A percentile compares a stretch with the other conserved stretches of the same genome.
Evolutionary conservation across 2,797 vertebrate genomes (phyloP).

Genomic region (Propithecus perrieri): DNA sequence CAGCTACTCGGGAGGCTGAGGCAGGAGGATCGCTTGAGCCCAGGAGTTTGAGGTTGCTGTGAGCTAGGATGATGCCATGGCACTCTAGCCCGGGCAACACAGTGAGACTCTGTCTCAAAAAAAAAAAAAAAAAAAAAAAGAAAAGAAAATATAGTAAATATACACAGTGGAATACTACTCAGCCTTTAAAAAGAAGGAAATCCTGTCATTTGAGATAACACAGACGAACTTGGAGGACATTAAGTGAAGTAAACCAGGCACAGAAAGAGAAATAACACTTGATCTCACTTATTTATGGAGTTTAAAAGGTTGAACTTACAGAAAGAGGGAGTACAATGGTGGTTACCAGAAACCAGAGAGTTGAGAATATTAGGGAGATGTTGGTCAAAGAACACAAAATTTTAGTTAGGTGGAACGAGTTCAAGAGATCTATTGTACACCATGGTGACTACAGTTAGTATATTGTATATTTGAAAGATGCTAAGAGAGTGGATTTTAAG

Average conservation of each 20-base stretch:
- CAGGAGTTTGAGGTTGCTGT: too few relatives aligned
- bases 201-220: not conserved
- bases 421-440: not conserved
- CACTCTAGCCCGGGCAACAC: too few relatives aligned
- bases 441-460: not conserved
- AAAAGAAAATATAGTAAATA: not conserved
- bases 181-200: not conserved
- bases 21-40: too few relatives aligned
- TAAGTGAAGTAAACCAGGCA: not conserved
- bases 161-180: not conserved
- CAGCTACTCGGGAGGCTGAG: too few relatives aligned
- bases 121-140: not conserved
- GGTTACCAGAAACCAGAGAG: not conserved
- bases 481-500: not conserved
- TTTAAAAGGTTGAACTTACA: not conserved
- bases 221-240: not conserved
- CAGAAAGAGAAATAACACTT: not conserved
- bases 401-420: not conserved
- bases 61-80: too few relatives aligned
- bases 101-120: too few relatives aligned
- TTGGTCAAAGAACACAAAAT: not conserved
- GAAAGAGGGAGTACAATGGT: not conserved
- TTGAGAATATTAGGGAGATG: not conserved
- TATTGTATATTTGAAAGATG: not conserved
- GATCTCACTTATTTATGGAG: not conserved